phyloP scores from a whole-genome alignment of 92 coral and sea anemone genomes.

The Metridium senile region DNA sequence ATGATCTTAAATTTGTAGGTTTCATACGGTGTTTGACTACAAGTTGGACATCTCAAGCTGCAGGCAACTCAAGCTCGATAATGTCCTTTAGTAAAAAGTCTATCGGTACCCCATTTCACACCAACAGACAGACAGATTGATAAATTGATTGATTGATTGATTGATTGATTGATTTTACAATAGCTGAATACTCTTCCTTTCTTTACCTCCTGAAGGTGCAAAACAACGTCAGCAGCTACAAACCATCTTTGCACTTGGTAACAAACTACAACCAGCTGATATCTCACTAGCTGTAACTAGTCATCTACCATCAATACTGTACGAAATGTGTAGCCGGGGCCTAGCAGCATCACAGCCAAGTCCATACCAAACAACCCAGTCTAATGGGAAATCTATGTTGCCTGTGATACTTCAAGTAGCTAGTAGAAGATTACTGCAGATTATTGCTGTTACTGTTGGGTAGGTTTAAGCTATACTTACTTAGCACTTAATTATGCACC shows the following conservation, averaged over 20 bases:
- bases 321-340: conserved; percentile 72
- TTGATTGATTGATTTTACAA: background rate
- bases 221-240: conserved; percentile 77
- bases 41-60: background rate
- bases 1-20: no score
- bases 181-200: background rate
- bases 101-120: no score
- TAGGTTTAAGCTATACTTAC: conserved; percentile 18
- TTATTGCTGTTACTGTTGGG: conserved; percentile 83
- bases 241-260: conserved; percentile 78
- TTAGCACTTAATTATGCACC: no score
- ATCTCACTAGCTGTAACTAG: conserved; percentile 72
- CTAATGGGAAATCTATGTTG: conserved; percentile 60
- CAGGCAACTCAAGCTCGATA: no score
- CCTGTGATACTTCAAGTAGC: conserved; percentile 77
- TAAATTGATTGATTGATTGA: background rate
- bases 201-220: conserved; percentile 87
- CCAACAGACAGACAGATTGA: no score
- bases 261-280: conserved; percentile 77
- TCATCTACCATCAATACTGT: conserved; percentile 62
- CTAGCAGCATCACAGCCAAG: conserved; percentile 75
- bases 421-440: conserved; percentile 74
- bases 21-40: no score
- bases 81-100: no score
- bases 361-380: conserved; percentile 60